A percentile compares a stretch with the other conserved stretches of the same genome.
These are phyloP conservation scores for Plagiodera versicolora DNA, from an alignment of 2,888 invertebrate genomes.

Conservation along the genomic window DNA sequence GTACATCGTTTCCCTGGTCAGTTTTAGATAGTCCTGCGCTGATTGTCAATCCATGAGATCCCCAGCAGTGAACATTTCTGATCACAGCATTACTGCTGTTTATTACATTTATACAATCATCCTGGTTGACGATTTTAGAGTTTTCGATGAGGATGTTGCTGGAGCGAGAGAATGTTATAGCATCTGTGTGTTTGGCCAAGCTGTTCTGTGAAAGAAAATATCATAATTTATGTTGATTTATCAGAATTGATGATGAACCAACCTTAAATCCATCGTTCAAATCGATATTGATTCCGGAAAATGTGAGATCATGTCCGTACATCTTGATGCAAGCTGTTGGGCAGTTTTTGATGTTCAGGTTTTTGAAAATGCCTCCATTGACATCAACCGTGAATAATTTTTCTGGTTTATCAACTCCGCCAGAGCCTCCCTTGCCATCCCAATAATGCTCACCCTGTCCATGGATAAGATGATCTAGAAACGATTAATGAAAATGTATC, in stretches of 20 bases:
- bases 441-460: constrained; percentile 17
- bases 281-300: no score
- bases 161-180: constrained; percentile 13
- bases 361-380: constrained; percentile 10
- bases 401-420: constrained; percentile 12
- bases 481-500: no score
- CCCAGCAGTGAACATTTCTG: no score
- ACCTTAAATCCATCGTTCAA: no score
- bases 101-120: constrained; percentile 17
- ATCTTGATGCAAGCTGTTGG: constrained; percentile 14
- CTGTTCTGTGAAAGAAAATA: no score
- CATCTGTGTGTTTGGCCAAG: no score
- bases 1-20: no score
- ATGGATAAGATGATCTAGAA: constrained; percentile 14
- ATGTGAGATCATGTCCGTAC: background rate
- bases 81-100: no score
- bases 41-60: no score
- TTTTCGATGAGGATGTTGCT: constrained; percentile 9
- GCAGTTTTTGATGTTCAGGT: constrained; percentile 19
- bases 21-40: no score
- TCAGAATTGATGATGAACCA: no score
- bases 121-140: constrained; percentile 16
- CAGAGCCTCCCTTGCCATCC: constrained; percentile 17
- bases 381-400: background rate
- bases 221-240: no score